Evolutionary conservation across 2,888 invertebrate genomes (phyloP), one percentile per base, ranked within the genome.

Genomic region (Iselma pallidipennis): DNA sequence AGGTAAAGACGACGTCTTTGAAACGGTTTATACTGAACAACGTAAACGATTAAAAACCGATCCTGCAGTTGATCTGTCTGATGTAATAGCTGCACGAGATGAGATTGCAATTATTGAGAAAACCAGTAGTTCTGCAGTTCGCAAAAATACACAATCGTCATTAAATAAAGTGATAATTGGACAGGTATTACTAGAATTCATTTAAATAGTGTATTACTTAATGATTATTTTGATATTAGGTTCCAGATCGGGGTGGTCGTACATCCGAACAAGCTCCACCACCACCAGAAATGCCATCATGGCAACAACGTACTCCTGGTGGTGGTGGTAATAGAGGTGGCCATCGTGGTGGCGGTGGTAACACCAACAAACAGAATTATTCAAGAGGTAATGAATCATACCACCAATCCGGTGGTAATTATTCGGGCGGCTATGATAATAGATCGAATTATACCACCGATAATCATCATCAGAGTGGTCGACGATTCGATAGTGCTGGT

Each of bases 231-330:
- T 55, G 66, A 49, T 76, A 74, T 0, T 71, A 90, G 88, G 96
- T 97, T 0, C 97, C 97, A 0, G 98, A 98, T 80, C 84, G 98
- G 72, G 98, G 98, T 19, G 98, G 98, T 1, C 84, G 98, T 54
- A 92, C 97, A 0, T 88, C 90, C 71, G 98, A 98, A 74, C 91
- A 93, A 72, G 92, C 94, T 65, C 91, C 95, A 0, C 98, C 98
- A 0, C 95, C 96, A 0, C 96, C 96, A 0, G 98, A 98, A 83
- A 97, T 98, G 96, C 98, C 98, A 0, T 90, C 95, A 0, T 98
- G 97, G 94, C 89, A 91, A 75, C 92, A 94, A 74, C 83, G 87
- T 33, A 83, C 84, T 0, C 74, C 84, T 29, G 85, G 84, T 29
- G 80, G 80, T 19, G 81, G 85, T 37, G 82, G 84, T 33, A 76